phyloP scores from a whole-genome alignment of 1,140 invertebrate genomes.

The Mizuhopecten yessoensis region DNA sequence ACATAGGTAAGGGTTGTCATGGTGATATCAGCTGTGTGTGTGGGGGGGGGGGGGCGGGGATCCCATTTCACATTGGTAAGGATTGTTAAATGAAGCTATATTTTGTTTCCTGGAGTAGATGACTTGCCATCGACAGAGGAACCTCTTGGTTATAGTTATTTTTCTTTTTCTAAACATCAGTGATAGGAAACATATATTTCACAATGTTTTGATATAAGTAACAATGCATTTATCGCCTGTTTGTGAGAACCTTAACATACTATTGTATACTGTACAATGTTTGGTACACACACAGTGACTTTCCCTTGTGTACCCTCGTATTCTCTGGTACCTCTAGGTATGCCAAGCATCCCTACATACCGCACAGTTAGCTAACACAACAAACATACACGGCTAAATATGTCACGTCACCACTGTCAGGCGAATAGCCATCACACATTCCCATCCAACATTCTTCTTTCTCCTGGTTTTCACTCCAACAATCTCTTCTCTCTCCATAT shows the following conservation, averaged over 20 bases:
- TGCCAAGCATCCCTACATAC: neutral
- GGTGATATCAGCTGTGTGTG: neutral
- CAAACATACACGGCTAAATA: neutral
- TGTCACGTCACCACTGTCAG: neutral
- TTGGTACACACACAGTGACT: too few relatives aligned
- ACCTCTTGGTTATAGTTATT: too few relatives aligned
- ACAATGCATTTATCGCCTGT: too few relatives aligned
- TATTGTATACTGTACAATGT: too few relatives aligned
- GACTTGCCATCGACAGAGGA: too few relatives aligned
- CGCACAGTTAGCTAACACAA: neutral
- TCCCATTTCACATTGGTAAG: too few relatives aligned
- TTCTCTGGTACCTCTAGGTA: neutral
- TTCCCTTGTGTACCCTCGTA: neutral
- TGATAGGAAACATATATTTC: too few relatives aligned
- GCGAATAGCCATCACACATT: neutral
- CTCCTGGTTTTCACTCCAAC: neutral
- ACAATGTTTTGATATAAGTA: too few relatives aligned
- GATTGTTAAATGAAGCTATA: too few relatives aligned
- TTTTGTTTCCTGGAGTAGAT: too few relatives aligned
- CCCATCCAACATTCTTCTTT: neutral
- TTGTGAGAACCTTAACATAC: too few relatives aligned
- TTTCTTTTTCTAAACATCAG: too few relatives aligned
- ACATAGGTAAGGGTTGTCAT: neutral
- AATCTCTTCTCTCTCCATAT: neutral
- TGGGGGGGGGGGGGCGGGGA: neutral